Evolutionary conservation across 2,113 vertebrate species (phyloP), one percentile per base, ranked within the genome.

Genomic region (Rostratula benghalensis): DNA sequence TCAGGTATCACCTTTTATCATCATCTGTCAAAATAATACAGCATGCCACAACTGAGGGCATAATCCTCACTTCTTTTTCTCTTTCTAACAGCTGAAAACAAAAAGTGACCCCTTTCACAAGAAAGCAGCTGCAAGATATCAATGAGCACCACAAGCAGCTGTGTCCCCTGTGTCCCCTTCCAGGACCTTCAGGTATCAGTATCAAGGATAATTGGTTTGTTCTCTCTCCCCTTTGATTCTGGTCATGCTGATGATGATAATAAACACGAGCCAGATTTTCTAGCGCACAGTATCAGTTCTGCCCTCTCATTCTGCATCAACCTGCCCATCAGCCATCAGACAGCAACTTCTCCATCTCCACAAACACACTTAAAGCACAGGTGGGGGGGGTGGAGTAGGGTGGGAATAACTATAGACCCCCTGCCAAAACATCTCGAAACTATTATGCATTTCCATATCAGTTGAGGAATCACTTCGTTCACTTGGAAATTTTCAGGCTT

Each of bases 321-420:
- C 23, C 24, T 43, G 41, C 43, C 25, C 22, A 9, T 11, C 31
- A 64, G 18, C 25, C 24, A 9, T 11, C 31, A 60, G 18, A 11
- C 9, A 88, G 17, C 37, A 85, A 18, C n/a, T 57, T 61, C 31
- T 45, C 22, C 25, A 28, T n/a, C 35, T 79, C 3, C 21, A 60
- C 13, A 73, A 77, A 56, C 9, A 10, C 20, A 24, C 11, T 9
- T 65, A 14, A 77, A 67, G 28, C 5, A 19, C 16, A 39, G 60
- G 23, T 13, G 6, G 20, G 6, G 5, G 3, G 2, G 13, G 27
- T 25, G 33, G 59, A 10, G 13, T 4, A 5, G 3, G 1, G 6
- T 3, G 8, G 4, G 5, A 69, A 81, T 45, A 57, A 30, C 5
- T 65, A 18, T 0, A 57, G 35, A 57, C 2, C 3, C 3, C 10